phyloP scores from a whole-genome alignment of 1,140 invertebrate genomes.

The Panulirus ornatus region DNA sequence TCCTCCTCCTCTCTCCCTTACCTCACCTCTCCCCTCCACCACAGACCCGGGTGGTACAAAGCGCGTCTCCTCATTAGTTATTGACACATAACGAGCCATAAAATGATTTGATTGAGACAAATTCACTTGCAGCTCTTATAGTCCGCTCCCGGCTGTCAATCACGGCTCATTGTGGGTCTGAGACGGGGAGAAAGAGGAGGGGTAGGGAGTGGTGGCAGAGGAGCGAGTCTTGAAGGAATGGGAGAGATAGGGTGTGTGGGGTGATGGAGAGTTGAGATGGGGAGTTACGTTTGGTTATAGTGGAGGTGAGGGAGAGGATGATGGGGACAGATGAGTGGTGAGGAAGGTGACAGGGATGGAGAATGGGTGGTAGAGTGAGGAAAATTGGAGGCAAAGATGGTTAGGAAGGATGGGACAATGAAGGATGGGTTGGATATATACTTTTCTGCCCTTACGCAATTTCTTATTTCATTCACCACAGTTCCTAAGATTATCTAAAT shows the following conservation, averaged over 20 bases:
- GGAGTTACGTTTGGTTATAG: too few relatives aligned
- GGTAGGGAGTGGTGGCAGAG: background rate
- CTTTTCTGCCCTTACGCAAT: too few relatives aligned
- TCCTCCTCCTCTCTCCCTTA: background rate
- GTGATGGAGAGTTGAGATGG: background rate
- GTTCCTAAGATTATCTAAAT: too few relatives aligned
- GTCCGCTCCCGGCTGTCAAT: conserved; percentile 23
- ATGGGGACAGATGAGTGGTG: background rate
- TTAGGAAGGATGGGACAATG: background rate
- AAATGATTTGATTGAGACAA: conserved; percentile 57
- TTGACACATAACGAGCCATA: conserved; percentile 40
- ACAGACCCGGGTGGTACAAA: background rate
- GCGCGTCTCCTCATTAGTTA: conserved; percentile 21
- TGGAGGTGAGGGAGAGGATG: background rate
- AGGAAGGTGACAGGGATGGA: background rate
- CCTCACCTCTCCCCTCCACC: background rate
- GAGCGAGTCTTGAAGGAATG: background rate
- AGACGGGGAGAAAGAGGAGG: background rate
- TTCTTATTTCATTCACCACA: too few relatives aligned
- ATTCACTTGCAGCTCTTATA: conserved; percentile 24
- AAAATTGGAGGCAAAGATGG: background rate
- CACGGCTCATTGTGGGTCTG: conserved; percentile 22
- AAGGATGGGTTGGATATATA: background rate
- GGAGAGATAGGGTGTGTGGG: background rate
- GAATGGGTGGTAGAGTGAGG: too few relatives aligned